Percentiles rank a stretch among this genome's conserved stretches.
Conservation (phyloP, 2,113 vertebrate genomes). For the Alouatta palliata region DNA sequence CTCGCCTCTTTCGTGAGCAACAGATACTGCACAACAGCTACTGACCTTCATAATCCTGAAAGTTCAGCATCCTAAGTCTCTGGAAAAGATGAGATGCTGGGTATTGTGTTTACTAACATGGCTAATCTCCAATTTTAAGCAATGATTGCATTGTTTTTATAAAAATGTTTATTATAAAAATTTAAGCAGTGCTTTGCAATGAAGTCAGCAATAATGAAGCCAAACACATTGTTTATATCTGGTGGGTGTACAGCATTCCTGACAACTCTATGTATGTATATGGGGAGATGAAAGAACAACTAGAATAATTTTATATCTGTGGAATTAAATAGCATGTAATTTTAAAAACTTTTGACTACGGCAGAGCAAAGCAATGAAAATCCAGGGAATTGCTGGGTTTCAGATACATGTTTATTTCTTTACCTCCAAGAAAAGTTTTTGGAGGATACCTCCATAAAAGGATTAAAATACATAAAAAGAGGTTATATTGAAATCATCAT, state of each 20-base stretch:
- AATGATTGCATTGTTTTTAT: constrained; percentile 63
- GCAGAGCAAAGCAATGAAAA: background rate
- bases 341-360: background rate
- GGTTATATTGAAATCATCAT: background rate
- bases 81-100: background rate
- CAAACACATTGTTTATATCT: background rate
- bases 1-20: background rate
- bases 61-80: background rate
- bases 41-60: background rate
- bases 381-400: background rate
- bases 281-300: background rate
- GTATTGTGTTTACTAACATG: background rate
- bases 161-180: constrained; percentile 60
- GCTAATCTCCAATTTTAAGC: background rate
- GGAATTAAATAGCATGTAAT: background rate
- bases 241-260: background rate
- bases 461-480: background rate
- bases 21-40: background rate
- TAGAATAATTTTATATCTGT: background rate
- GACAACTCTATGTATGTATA: background rate
- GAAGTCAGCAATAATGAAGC: constrained; percentile 45
- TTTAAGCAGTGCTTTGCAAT: constrained; percentile 41
- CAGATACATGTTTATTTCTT: background rate
- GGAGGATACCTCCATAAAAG: background rate
- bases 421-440: background rate